Evolutionary conservation across 2,888 invertebrate species (phyloP).

Genomic region (Andrena hattorfiana): DNA sequence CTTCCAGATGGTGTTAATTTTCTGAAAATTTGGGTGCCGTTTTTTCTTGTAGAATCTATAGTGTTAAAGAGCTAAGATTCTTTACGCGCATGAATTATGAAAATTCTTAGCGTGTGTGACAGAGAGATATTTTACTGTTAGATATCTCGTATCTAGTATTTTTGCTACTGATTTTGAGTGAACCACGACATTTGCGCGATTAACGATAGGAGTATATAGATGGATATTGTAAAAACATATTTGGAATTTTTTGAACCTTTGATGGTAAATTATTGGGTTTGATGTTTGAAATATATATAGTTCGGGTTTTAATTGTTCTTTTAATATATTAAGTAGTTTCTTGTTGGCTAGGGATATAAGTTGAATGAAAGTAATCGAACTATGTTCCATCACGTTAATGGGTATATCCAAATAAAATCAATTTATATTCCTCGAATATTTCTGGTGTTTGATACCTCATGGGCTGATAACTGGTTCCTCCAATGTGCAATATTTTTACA

Average conservation of each 20-base stretch:
- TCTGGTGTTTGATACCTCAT: background rate
- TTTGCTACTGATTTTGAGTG: background rate
- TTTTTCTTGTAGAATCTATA: too few relatives aligned
- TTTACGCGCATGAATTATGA: too few relatives aligned
- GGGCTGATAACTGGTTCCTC: slow-evolving; percentile 14
- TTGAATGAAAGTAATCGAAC: background rate
- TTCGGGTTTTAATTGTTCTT: background rate
- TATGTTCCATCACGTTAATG: background rate
- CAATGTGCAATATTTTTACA: background rate
- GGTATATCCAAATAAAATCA: background rate
- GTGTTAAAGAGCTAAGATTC: too few relatives aligned
- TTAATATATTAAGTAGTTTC: background rate
- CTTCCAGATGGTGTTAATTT: too few relatives aligned
- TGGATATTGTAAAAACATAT: background rate
- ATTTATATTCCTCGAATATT: background rate
- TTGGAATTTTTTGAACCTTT: too few relatives aligned
- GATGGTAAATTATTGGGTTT: too few relatives aligned
- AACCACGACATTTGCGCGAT: background rate
- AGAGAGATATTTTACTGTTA: too few relatives aligned
- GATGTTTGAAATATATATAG: background rate
- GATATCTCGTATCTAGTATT: background rate
- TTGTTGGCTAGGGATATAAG: background rate
- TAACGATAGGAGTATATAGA: background rate
- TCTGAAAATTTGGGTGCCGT: too few relatives aligned
- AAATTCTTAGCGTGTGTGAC: too few relatives aligned